Percentiles rank a stretch among this genome's conserved stretches.
Conservation (phyloP, 2,888 invertebrate genomes). For the Clitarchus hookeri region DNA sequence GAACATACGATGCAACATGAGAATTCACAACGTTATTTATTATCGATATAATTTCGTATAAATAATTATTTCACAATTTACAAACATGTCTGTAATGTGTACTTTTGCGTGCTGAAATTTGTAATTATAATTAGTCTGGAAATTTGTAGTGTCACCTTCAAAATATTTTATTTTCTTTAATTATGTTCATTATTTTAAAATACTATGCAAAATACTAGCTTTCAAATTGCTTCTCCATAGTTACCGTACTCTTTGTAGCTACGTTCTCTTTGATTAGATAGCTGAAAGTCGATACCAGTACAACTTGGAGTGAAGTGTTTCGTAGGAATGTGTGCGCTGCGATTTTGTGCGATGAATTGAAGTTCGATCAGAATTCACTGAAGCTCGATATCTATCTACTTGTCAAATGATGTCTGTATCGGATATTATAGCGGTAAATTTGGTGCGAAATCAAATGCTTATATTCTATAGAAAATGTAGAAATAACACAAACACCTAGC, state of each 20-base stretch:
- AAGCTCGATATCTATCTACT: slow-evolving; percentile 53
- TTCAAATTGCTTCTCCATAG: not conserved
- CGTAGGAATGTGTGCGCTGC: slow-evolving; percentile 1
- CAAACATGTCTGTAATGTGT: too few species aligned
- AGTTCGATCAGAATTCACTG: slow-evolving; percentile 41
- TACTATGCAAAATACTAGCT: not conserved
- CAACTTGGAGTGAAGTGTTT: not conserved
- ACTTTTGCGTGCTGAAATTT: too few species aligned
- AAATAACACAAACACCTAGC: not conserved
- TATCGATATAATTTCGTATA: too few species aligned
- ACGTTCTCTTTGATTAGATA: not conserved
- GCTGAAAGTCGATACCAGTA: slow-evolving; percentile 14
- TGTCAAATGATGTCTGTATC: slow-evolving; percentile 49
- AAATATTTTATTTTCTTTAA: too few species aligned
- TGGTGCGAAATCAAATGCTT: slow-evolving; percentile 18
- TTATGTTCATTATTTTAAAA: not conserved
- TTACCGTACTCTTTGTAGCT: not conserved
- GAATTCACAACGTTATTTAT: too few species aligned
- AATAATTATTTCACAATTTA: too few species aligned
- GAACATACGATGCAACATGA: too few species aligned
- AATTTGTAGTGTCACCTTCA: too few species aligned
- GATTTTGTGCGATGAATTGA: slow-evolving; percentile 37
- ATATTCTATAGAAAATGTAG: not conserved
- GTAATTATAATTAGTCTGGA: too few species aligned
- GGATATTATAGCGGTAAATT: slow-evolving; percentile 50